A percentile compares a stretch with the other conserved stretches of the same genome.
Evolutionary conservation across 2,888 invertebrate genomes (phyloP).

Genomic region (Omphaloscelis lunosa): DNA sequence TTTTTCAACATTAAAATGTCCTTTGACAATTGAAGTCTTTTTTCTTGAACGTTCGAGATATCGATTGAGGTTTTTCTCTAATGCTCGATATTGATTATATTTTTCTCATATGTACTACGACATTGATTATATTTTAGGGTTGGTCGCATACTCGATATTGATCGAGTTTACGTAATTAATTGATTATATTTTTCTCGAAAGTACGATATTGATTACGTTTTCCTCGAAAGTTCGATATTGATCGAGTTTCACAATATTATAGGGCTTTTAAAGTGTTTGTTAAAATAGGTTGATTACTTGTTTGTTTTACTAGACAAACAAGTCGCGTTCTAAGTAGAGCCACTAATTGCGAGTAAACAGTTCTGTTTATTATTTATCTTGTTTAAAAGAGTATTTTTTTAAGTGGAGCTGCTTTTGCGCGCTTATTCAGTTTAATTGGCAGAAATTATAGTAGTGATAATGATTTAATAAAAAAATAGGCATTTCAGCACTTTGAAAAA

Average conservation of each 20-base stretch:
- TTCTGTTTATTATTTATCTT: slow-evolving; percentile 49
- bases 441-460: background rate
- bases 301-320: slow-evolving; percentile 53
- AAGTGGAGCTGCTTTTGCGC: slow-evolving; percentile 1
- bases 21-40: slow-evolving; percentile 44
- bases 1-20: slow-evolving; percentile 68
- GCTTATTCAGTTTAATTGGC: slow-evolving; percentile 19
- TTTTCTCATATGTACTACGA: background rate
- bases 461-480: background rate
- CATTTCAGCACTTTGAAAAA: background rate
- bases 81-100: background rate
- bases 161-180: background rate
- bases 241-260: background rate
- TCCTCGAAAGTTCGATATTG: background rate
- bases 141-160: too few species aligned
- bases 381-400: slow-evolving; percentile 23
- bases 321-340: slow-evolving; percentile 16
- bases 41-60: slow-evolving; percentile 2
- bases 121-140: background rate
- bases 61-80: slow-evolving; percentile 20
- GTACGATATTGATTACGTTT: background rate
- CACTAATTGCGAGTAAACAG: slow-evolving; percentile 56
- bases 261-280: slow-evolving; percentile 8
- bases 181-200: slow-evolving; percentile 1
- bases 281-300: slow-evolving; percentile 31